A percentile compares a stretch with the other conserved stretches of the same genome.
Conservation (phyloP, 2,888 invertebrate species). For the Elmis aenea region DNA sequence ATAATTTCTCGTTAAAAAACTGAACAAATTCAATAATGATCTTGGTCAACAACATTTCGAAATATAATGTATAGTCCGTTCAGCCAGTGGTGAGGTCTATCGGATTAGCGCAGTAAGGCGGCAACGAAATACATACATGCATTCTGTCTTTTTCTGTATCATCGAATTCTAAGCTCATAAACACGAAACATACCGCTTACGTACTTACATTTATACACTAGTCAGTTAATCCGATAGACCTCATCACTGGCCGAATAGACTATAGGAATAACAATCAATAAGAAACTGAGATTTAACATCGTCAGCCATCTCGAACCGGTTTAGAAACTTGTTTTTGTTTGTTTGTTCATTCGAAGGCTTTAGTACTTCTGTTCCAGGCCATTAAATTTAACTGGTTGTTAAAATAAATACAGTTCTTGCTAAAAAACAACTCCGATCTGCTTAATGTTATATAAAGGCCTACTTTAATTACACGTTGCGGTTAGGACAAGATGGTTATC, state of each 20-base stretch:
- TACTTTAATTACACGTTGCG: constrained; percentile 3
- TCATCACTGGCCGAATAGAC: too few relatives aligned
- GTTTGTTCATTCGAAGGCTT: constrained; percentile 13
- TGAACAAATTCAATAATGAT: constrained; percentile 13
- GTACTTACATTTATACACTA: too few relatives aligned
- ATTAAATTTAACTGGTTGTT: constrained; percentile 17
- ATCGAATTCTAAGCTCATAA: too few relatives aligned
- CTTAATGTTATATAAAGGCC: background rate
- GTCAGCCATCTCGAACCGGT: constrained; percentile 16
- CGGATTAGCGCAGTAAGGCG: too few relatives aligned
- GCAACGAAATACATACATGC: too few relatives aligned
- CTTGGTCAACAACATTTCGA: constrained; percentile 6
- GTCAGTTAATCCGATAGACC: too few relatives aligned
- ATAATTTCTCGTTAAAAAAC: too few relatives aligned
- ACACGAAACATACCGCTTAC: too few relatives aligned
- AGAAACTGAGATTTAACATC: constrained; percentile 13
- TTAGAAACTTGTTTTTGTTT: constrained; percentile 17
- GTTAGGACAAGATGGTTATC: constrained; percentile 1
- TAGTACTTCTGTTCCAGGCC: constrained; percentile 16
- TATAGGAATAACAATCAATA: too few relatives aligned
- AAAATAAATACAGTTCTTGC: constrained; percentile 15
- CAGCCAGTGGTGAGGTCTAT: too few relatives aligned
- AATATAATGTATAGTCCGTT: too few relatives aligned
- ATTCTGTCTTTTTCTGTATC: too few relatives aligned
- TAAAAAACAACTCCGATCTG: constrained; percentile 10